Evolutionary conservation across 2,888 invertebrate genomes (phyloP), one percentile per base, ranked within the genome.

Genomic region (Strigamia crassipes): DNA sequence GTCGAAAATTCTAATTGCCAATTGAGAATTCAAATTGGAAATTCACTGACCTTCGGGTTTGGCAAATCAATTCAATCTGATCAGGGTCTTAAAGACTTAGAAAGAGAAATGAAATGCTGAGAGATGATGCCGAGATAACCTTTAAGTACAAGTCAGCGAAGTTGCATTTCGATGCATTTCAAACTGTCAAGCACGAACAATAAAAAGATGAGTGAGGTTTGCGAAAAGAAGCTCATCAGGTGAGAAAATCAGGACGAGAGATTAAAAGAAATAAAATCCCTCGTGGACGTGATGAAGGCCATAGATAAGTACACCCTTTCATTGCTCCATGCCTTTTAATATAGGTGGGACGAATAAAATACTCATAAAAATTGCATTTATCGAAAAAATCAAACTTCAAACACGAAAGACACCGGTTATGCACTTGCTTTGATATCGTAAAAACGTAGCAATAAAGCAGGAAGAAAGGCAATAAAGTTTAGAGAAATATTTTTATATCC

Each of bases 221-320:
- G 0, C 5, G 3, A 46, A 46, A 46, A 46, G 46, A 46, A 46
- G 46, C 61, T 61, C 61, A 61, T 61, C 61, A 61, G 61, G 61
- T 21, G 61, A n/a, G 61, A 61, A 21, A 61, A 61, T 61, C 61
- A 61, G 61, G 61, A 61, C 61, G 18, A 61, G 61, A 61, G 61
- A 61, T 61, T 61, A 61, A 15, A 61, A 61, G 61, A 61, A 61
- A 61, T 61, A 61, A 61, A 61, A 61, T 61, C 61, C 61, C 61
- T 61, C 23, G 61, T 61, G 18, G 21, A 61, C 3, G 18, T 61
- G 61, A 61, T 61, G 61, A 61, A 61, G 61, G 61, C 21, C 61
- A n/a, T 21, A 61, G 61, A 61, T 61, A 61, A 61, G 61, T 61
- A 61, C 18, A 61, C 61, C 61, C 61, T 23, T 61, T 61, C 23